Percentiles rank a stretch among this genome's conserved stretches.
These are phyloP conservation scores for Trematomus bernacchii DNA, from an alignment of 2,797 vertebrate genomes.

Conservation along the genomic window DNA sequence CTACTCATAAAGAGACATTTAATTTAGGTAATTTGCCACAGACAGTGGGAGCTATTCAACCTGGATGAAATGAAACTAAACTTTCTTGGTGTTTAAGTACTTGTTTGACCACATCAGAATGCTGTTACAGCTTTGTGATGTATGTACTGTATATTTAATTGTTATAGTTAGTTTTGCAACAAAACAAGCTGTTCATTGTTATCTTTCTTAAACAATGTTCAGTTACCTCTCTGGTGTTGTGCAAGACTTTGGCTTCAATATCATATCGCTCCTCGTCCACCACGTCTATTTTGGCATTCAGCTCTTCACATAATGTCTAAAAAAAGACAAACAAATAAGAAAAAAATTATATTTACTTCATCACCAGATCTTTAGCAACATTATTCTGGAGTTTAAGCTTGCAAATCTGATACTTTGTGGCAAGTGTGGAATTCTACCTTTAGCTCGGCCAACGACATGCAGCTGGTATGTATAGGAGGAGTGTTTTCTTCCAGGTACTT, in stretches of 20 bases:
- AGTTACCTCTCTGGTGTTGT: slow-evolving; percentile 93
- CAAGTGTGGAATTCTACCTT: slow-evolving; percentile 81
- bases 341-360: neutral
- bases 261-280: slow-evolving; percentile 97
- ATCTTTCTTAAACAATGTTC: neutral
- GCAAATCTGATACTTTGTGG: neutral
- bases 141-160: neutral
- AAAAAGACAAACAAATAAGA: neutral
- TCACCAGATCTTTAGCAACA: neutral
- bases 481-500: slow-evolving; percentile 90
- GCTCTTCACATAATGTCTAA: slow-evolving; percentile 92
- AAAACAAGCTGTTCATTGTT: neutral
- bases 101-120: too few species aligned
- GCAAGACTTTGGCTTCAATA: slow-evolving; percentile 94
- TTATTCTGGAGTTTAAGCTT: neutral
- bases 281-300: slow-evolving; percentile 91
- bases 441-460: slow-evolving; percentile 88
- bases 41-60: neutral
- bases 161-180: neutral
- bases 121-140: neutral
- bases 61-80: neutral
- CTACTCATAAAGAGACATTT: too few species aligned
- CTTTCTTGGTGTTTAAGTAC: neutral
- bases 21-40: neutral
- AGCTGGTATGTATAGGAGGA: slow-evolving; percentile 79